Evolutionary conservation across 2,888 invertebrate genomes (phyloP), one percentile per base, ranked within the genome.

Genomic region (Salticus scenicus): DNA sequence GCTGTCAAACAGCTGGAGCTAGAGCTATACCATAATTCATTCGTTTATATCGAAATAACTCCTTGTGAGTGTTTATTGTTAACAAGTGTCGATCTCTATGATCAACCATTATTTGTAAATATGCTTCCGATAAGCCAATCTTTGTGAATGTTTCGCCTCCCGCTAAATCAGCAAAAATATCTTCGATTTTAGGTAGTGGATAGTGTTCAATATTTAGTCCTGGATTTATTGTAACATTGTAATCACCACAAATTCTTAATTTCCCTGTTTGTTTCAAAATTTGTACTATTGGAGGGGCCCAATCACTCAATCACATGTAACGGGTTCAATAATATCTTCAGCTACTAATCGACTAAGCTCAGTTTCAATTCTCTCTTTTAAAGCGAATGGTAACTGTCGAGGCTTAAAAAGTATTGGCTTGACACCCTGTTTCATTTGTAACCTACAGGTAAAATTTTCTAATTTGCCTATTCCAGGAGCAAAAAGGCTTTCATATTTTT

Each of bases 181-280:
- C 57, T 24, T 57, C 57, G n/a, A 88, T 87, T n/a, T 86, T 66
- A 1, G 89, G 88, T 8, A 89, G 57, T 10, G 89, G 89, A 63
- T 89, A 89, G 69, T 90, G 88, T n/a, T 90, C 90, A 20, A 89
- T 82, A 41, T 89, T 80, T 33, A 90, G 37, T n/a, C 88, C 84
- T 7, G 87, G 89, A 71, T 89, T 90, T 10, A 90, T 82, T 2
- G 90, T 89, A 20, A 76, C 64, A 57, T 88, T 88, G 64, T 82
- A 88, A 87, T 91, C 90, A 0, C 90, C 90, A 78, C 91, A 91
- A n/a, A 91, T 87, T 90, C 90, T 81, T 90, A 89, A 12, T 86
- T 88, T 87, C 66, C 64, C 75, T 66, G 64, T 75, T 66, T 75
- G 75, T 75, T 64, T 75, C 64, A 75, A 66, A 75, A 66, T 66